These are phyloP conservation scores for Excalfactoria chinensis DNA, from an alignment of 2,113 vertebrate genomes.

Conservation along the genomic window DNA sequence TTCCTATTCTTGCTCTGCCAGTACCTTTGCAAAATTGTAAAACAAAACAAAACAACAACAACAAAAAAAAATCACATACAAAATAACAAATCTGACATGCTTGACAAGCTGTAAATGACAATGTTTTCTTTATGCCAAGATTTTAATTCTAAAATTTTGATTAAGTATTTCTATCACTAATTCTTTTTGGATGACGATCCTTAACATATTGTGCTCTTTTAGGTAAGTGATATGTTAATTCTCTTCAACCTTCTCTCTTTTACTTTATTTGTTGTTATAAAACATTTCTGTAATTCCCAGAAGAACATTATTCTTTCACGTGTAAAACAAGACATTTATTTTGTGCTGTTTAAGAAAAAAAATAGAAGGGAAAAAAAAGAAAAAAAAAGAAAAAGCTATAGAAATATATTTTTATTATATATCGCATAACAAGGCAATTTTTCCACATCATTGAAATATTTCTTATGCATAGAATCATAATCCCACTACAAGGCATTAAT, in stretches of 20 bases:
- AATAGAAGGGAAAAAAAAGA: background rate
- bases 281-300: background rate
- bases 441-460: constrained; percentile 20
- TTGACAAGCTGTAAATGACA: constrained; percentile 15
- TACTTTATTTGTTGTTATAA: background rate
- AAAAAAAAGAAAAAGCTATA: background rate
- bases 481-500: constrained; percentile 33
- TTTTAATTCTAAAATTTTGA: background rate
- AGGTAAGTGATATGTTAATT: background rate
- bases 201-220: background rate
- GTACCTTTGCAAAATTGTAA: background rate
- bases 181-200: background rate
- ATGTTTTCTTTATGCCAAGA: constrained; percentile 14
- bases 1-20: too few species aligned
- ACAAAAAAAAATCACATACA: too few species aligned
- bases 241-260: background rate
- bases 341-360: background rate
- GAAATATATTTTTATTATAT: background rate
- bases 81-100: rapidly evolving
- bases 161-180: background rate
- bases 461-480: constrained; percentile 49
- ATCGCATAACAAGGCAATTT: background rate
- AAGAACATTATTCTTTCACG: background rate
- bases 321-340: background rate
- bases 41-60: background rate